phyloP scores from a whole-genome alignment of 2,888 invertebrate species.

The Andrena dorsata region DNA sequence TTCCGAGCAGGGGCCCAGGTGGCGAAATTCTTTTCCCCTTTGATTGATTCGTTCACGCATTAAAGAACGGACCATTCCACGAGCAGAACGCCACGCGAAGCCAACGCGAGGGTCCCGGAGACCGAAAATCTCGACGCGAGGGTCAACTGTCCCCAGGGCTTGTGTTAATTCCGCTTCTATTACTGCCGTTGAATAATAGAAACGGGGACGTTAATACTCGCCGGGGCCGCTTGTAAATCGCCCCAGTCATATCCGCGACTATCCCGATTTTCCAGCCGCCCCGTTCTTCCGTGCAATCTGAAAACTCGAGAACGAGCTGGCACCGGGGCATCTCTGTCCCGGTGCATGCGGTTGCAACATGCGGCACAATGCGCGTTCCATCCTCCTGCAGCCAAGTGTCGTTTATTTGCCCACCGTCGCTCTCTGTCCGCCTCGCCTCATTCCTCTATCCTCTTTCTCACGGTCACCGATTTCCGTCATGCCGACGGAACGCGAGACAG shows the following conservation, averaged over 20 bases:
- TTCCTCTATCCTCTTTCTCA: conserved; percentile 36
- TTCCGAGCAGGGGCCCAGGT: no score
- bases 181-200: conserved; percentile 3
- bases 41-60: no score
- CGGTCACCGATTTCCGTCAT: conserved; percentile 25
- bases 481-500: conserved; percentile 5
- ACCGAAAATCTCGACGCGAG: not conserved
- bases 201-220: not conserved
- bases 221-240: conserved; percentile 46
- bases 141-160: not conserved
- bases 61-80: no score
- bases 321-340: not conserved
- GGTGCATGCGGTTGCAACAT: conserved; percentile 34
- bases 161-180: conserved; percentile 14
- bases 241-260: conserved; percentile 58
- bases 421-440: conserved; percentile 17
- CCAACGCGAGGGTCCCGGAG: no score
- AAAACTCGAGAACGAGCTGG: conserved; percentile 23
- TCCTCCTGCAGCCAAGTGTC: conserved; percentile 42
- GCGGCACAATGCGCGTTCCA: conserved; percentile 30
- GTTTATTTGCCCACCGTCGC: conserved; percentile 53
- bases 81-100: not conserved
- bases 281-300: conserved; percentile 39
- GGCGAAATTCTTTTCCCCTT: no score
- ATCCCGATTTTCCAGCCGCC: conserved; percentile 66